Evolutionary conservation across 2,113 vertebrate genomes (phyloP), one percentile per base, ranked within the genome.

Genomic region (Colius striatus): DNA sequence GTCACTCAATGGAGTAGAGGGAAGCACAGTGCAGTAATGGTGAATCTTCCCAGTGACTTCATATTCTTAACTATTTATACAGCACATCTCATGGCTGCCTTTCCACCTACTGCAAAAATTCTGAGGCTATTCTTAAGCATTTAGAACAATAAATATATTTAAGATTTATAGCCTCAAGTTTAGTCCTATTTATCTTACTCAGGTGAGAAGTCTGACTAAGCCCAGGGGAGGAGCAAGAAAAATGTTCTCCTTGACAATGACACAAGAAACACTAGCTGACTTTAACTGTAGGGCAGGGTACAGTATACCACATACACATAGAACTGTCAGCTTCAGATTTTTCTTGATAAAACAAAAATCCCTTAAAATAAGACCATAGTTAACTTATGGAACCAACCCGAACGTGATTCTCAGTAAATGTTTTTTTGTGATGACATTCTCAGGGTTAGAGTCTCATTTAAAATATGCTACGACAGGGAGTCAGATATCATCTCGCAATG

Each of bases 101-200:
- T 54, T 80, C 30, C 29, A 51, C 61, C 62, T 47, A 43, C 82
- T 47, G n/a, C 30, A 67, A 54, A 87, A 51, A 15, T 27, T 20
- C 67, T 45, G 29, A 29, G 66, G 78, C 48, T 83, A 18, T 41
- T 79, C 74, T 89, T 82, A 82, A 72, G 41, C 57, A 84, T 68
- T 90, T 92, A 75, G 65, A 96, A 84, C 57, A 92, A 92, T 75
- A 96, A 89, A 92, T 84, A 94, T 54, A 94, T 96, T 66, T 84
- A 90, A 88, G 92, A 96, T 95, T 95, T 95, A 96, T 79, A 80
- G 87, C 58, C 63, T 76, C 48, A 91, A 94, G 89, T 91, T 87
- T 60, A 43, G 74, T 43, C 25, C 13, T 92, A 96, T 96, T 95
- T 88, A 82, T 95, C 91, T 94, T 77, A 66, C 63, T 94, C 89